Evolutionary conservation across 1,140 invertebrate species (phyloP), one percentile per base, ranked within the genome.

Genomic region (Calliphora vicina): DNA sequence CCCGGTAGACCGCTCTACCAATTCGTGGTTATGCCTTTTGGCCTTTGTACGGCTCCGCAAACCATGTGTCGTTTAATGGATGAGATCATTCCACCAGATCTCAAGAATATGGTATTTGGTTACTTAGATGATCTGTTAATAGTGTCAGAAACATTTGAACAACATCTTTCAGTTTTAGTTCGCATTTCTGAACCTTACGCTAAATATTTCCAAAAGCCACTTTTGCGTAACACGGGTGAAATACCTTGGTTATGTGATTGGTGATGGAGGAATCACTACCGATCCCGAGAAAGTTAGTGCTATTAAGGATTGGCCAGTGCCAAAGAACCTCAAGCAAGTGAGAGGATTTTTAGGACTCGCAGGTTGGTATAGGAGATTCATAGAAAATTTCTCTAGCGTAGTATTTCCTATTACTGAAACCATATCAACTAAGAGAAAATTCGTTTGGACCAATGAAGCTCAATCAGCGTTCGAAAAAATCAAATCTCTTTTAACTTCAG

Each of bases 251-350:
- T 72, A 72, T 17, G 67, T n/a, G n/a, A n/a, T n/a, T n/a, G n/a
- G n/a, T n/a, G n/a, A n/a, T n/a, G n/a, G n/a, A n/a, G n/a, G n/a
- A 20, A 72, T 72, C 67, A 72, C 25, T 26, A 72, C 67, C n/a
- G 67, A 72, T 72, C 67, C 67, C 17, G 67, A 72, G 17, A 72
- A 72, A 17, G 17, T 72, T 72, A 72, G 67, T 72, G n/a, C 67
- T 8, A 72, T 20, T 20, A 20, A 23, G 8, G n/a, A 20, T 8
- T 72, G 67, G 67, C n/a, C n/a, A n/a, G n/a, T n/a, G n/a, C n/a
- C n/a, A n/a, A n/a, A n/a, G n/a, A n/a, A n/a, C n/a, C n/a, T n/a
- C n/a, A n/a, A n/a, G n/a, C n/a, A n/a, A n/a, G n/a, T n/a, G n/a
- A n/a, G n/a, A n/a, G n/a, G n/a, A n/a, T n/a, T n/a, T n/a, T n/a